phyloP scores from a whole-genome alignment of 2,888 invertebrate genomes.

The Furcula furcula region DNA sequence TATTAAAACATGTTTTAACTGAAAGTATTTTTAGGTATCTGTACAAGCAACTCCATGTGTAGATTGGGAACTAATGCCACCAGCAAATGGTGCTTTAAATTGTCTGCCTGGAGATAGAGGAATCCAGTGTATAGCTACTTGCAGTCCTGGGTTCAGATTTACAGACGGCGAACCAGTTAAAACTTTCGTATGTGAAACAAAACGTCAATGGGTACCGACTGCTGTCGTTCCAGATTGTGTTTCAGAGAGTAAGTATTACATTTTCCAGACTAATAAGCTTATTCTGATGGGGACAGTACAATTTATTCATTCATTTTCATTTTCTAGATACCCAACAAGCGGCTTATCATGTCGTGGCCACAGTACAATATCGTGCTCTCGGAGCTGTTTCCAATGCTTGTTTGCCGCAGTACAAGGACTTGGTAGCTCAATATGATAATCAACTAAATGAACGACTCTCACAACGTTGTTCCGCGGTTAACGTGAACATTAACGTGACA shows the following conservation, averaged over 20 bases:
- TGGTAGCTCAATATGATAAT: conserved; percentile 89
- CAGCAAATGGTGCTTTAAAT: conserved; percentile 93
- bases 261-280: too few relatives aligned
- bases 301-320: conserved; percentile 12
- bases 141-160: conserved; percentile 93
- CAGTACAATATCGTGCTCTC: conserved; percentile 93
- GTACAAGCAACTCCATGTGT: conserved; percentile 97
- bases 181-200: conserved; percentile 91
- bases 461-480: conserved; percentile 96
- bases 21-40: conserved; percentile 83
- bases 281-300: too few relatives aligned
- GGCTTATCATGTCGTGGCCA: conserved; percentile 94
- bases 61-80: conserved; percentile 95
- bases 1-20: background rate
- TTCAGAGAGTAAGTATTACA: conserved; percentile 89
- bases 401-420: conserved; percentile 91
- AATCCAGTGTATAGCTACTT: conserved; percentile 94
- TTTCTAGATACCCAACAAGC: conserved; percentile 93
- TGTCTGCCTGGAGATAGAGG: conserved; percentile 92
- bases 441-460: conserved; percentile 91
- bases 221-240: conserved; percentile 97
- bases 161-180: conserved; percentile 95
- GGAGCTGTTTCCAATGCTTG: conserved; percentile 94
- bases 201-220: conserved; percentile 92
- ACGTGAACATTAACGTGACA: conserved; percentile 96